phyloP scores from a whole-genome alignment of 2,888 invertebrate species.

The Neocrepidodera transversa region DNA sequence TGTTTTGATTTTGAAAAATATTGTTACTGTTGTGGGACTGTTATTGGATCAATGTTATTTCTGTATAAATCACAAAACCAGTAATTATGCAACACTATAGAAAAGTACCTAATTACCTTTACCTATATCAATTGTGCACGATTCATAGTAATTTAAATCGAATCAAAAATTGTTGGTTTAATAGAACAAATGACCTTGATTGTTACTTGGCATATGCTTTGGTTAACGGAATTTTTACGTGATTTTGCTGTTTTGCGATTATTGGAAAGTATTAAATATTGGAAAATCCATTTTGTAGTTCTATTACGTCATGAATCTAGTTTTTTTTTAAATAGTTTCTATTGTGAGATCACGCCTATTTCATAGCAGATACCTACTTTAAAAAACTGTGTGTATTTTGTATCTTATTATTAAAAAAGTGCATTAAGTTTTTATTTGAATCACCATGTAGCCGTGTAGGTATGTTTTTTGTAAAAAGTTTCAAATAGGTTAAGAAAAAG shows the following conservation, averaged over 20 bases:
- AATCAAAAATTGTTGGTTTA: slow-evolving; percentile 1
- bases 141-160: background rate
- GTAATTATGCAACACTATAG: slow-evolving; percentile 11
- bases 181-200: slow-evolving; percentile 2
- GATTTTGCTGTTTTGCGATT: background rate
- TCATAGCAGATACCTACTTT: too few species aligned
- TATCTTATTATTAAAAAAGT: too few species aligned
- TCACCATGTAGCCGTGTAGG: too few species aligned
- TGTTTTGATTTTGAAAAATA: slow-evolving; percentile 13
- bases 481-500: too few species aligned
- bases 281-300: background rate
- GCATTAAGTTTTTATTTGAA: too few species aligned
- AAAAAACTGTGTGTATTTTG: too few species aligned
- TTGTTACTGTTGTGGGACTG: slow-evolving; percentile 17
- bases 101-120: slow-evolving; percentile 9
- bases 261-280: background rate
- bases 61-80: slow-evolving; percentile 12
- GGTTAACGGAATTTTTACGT: background rate
- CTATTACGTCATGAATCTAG: too few species aligned
- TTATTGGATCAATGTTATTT: slow-evolving; percentile 6
- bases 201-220: background rate
- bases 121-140: background rate
- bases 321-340: too few species aligned
- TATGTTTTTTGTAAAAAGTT: too few species aligned
- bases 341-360: too few species aligned